phyloP scores from a whole-genome alignment of 2,113 vertebrate genomes.

The Zosterops lateralis region DNA sequence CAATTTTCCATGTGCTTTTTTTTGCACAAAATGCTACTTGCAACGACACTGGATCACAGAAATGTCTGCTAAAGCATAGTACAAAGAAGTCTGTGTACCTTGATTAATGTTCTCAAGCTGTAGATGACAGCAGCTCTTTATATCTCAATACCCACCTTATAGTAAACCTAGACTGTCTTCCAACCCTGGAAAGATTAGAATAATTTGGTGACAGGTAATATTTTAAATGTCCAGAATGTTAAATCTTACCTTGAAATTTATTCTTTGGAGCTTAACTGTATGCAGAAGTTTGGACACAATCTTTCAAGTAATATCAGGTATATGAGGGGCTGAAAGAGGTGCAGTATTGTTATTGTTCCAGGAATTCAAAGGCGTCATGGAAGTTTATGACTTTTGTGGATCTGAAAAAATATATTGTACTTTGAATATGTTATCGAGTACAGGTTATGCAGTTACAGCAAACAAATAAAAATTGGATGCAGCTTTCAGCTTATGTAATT shows the following conservation, averaged over 20 bases:
- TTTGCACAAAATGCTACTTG: neutral
- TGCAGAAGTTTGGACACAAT: neutral
- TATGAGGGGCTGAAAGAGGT: neutral
- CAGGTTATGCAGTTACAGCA: neutral
- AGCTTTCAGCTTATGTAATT: neutral
- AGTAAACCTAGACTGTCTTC: neutral
- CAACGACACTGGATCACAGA: neutral
- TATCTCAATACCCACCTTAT: neutral
- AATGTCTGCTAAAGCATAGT: neutral
- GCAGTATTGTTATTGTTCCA: neutral
- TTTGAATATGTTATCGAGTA: neutral
- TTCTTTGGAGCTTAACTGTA: neutral
- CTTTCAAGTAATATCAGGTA: neutral
- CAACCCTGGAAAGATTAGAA: neutral
- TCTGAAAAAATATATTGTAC: neutral
- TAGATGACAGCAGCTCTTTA: neutral
- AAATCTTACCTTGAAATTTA: neutral
- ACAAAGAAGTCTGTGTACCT: neutral
- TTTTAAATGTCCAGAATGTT: neutral
- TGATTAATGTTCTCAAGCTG: neutral
- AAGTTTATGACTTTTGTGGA: neutral
- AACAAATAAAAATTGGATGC: neutral
- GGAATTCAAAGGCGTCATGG: neutral
- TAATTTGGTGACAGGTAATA: neutral
- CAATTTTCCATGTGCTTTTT: constrained; percentile 52